Conservation (phyloP, 2,797 vertebrate genomes). For the Bradypodion ventrale region DNA sequence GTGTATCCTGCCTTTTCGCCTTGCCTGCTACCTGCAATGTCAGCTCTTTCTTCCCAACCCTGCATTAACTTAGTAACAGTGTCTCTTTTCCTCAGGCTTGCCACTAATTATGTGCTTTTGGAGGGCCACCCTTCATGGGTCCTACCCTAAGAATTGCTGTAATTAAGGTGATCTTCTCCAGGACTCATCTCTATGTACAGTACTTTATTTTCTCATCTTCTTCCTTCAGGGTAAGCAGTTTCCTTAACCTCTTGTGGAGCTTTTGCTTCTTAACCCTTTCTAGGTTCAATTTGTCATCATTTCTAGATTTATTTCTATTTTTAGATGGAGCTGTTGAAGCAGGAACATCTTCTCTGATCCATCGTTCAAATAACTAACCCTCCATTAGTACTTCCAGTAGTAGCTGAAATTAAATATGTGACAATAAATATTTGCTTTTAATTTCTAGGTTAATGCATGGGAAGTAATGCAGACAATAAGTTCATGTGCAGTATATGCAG, state of each 20-base stretch:
- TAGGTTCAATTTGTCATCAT: constrained; percentile 42
- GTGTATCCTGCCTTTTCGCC: constrained; percentile 48
- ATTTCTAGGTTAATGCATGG: constrained; percentile 21
- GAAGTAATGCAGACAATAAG: neutral
- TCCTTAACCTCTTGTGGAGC: constrained; percentile 68
- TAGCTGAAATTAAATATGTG: constrained; percentile 8
- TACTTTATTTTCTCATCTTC: constrained; percentile 75
- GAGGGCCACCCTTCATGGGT: constrained; percentile 67
- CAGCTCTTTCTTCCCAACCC: constrained; percentile 43
- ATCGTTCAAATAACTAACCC: constrained; percentile 3
- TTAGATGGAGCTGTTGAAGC: constrained; percentile 38
- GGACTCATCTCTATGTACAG: constrained; percentile 74
- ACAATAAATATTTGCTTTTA: constrained; percentile 24
- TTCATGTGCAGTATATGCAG: neutral
- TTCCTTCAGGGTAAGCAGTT: constrained; percentile 76
- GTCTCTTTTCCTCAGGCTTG: constrained; percentile 73
- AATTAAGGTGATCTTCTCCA: constrained; percentile 73
- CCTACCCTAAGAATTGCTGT: constrained; percentile 70
- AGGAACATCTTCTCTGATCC: neutral
- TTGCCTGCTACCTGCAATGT: constrained; percentile 52
- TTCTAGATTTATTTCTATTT: constrained; percentile 44
- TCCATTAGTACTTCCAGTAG: constrained; percentile 12
- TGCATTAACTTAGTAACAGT: constrained; percentile 74
- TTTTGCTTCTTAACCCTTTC: constrained; percentile 20
- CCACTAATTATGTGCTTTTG: constrained; percentile 70